Evolutionary conservation across 2,797 vertebrate species (phyloP).

Genomic region (Sphenopsis melanotis): DNA sequence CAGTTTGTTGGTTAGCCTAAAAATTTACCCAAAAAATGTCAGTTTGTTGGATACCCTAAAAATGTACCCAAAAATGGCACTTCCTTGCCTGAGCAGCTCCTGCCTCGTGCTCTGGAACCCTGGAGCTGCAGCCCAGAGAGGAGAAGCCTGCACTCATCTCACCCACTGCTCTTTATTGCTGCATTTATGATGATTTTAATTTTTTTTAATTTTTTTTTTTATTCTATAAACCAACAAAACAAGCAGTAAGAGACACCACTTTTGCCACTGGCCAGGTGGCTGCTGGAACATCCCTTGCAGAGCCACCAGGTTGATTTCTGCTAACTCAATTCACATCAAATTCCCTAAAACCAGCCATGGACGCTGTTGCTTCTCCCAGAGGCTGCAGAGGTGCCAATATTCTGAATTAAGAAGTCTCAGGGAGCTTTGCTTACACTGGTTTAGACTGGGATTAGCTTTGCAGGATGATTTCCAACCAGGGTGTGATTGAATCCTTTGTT

Average conservation of each 20-base stretch:
- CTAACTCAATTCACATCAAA: not conserved
- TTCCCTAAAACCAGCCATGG: not conserved
- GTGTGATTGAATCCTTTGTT: not conserved
- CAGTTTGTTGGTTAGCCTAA: too few relatives aligned
- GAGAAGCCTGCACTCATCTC: too few relatives aligned
- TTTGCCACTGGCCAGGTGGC: not conserved
- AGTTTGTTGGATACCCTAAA: not conserved
- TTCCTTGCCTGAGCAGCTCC: not conserved
- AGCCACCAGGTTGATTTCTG: not conserved
- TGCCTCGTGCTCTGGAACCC: not conserved
- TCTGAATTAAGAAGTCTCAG: not conserved
- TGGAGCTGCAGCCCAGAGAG: not conserved
- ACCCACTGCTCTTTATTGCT: not conserved
- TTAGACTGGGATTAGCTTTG: not conserved
- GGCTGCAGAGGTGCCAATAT: not conserved
- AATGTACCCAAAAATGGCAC: not conserved
- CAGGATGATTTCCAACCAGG: not conserved
- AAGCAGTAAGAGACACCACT: not conserved
- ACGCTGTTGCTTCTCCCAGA: fast-evolving
- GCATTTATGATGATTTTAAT: not conserved
- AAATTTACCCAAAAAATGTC: too few relatives aligned
- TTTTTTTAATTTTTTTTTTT: not conserved
- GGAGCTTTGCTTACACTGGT: not conserved
- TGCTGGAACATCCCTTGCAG: not conserved
- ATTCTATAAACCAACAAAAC: not conserved